Evolutionary conservation across 2,797 vertebrate species (phyloP).

Genomic region (Dallia pectoralis): DNA sequence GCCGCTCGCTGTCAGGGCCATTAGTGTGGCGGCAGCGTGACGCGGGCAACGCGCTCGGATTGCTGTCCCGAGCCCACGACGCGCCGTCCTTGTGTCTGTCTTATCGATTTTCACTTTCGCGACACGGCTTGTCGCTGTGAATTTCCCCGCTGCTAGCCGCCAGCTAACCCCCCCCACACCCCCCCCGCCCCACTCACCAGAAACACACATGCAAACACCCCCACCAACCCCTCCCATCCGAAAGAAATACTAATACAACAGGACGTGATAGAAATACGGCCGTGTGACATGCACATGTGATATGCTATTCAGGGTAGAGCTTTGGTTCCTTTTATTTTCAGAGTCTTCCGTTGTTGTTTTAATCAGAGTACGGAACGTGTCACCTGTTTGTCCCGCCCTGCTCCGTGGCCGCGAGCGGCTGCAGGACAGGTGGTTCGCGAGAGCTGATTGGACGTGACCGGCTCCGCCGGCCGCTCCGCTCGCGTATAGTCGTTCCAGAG

Average conservation of each 20-base stretch:
- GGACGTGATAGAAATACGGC: slow-evolving; percentile 32
- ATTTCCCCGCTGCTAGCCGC: slow-evolving; percentile 91
- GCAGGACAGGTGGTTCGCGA: slow-evolving; percentile 86
- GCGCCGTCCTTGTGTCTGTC: slow-evolving; percentile 94
- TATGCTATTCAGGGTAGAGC: slow-evolving; percentile 29
- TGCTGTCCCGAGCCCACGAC: slow-evolving; percentile 96
- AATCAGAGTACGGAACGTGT: slow-evolving; percentile 71
- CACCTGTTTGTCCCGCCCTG: slow-evolving; percentile 81
- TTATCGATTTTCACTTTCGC: slow-evolving; percentile 95
- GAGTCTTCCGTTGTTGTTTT: slow-evolving; percentile 27
- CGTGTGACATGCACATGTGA: background rate
- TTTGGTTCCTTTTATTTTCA: slow-evolving; percentile 74
- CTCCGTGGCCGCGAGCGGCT: slow-evolving; percentile 69
- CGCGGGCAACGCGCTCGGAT: slow-evolving; percentile 98
- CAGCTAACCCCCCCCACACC: slow-evolving; percentile 66
- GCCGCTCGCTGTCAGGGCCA: slow-evolving; percentile 86
- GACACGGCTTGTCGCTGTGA: slow-evolving; percentile 95
- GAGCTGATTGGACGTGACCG: slow-evolving; percentile 87
- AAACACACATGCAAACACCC: background rate
- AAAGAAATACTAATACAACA: slow-evolving; percentile 13
- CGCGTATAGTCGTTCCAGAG: slow-evolving; percentile 56
- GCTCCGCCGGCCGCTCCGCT: slow-evolving; percentile 77
- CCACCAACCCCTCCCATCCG: background rate
- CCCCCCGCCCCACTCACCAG: background rate
- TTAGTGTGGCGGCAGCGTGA: slow-evolving; percentile 88